phyloP scores from a whole-genome alignment of 2,888 invertebrate species.

The Pollenia amentaria region DNA sequence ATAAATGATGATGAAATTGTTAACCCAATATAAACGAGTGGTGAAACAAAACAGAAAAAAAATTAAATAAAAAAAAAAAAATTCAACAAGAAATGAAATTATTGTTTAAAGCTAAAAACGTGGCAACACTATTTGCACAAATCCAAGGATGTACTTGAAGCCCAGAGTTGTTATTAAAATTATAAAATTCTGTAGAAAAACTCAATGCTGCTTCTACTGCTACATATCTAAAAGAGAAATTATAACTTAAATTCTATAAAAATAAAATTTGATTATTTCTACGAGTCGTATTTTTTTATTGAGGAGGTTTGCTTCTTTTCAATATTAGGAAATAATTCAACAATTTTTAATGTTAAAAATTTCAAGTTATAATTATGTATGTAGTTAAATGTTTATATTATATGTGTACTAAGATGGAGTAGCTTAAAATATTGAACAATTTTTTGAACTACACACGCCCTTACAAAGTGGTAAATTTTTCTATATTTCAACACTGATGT shows the following conservation, averaged over 20 bases:
- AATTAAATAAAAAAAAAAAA: constrained; percentile 30
- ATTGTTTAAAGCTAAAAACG: constrained; percentile 64
- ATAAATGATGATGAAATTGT: constrained; percentile 70
- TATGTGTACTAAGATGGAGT: too few species aligned
- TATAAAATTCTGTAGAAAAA: constrained; percentile 36
- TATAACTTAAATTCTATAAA: constrained; percentile 33
- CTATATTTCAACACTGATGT: too few species aligned
- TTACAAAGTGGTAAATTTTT: too few species aligned
- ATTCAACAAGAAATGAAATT: constrained; percentile 40
- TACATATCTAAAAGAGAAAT: neutral
- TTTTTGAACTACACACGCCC: too few species aligned
- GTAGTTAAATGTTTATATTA: too few species aligned
- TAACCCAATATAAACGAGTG: constrained; percentile 71
- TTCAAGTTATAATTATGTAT: too few species aligned
- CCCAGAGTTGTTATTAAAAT: constrained; percentile 70
- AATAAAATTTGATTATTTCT: constrained; percentile 13
- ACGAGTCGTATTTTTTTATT: neutral
- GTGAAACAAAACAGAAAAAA: constrained; percentile 42
- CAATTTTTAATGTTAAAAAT: too few species aligned
- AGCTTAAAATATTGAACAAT: too few species aligned
- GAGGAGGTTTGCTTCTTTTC: neutral
- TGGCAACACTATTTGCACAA: constrained; percentile 71
- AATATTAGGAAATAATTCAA: too few species aligned
- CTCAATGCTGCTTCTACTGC: neutral
- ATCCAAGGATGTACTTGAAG: constrained; percentile 71